Base-by-base conservation (phyloP, 1,140 invertebrate genomes). In the Atta cephalotes region DNA sequence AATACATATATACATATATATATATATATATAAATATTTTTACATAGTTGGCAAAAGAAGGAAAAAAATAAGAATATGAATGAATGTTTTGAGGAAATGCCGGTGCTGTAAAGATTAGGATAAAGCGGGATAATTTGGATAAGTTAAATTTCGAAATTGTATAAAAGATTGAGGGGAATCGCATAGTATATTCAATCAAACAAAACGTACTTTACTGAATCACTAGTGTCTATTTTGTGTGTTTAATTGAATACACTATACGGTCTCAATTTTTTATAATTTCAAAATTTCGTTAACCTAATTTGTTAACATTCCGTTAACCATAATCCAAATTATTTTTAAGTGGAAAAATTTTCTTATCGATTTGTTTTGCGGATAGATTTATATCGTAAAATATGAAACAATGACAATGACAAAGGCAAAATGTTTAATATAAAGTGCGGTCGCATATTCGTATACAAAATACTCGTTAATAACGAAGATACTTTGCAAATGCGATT, bases 401-500 rank as follows among this genome's bases (percentile, higher is more conserved):
- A 60, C 39, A 35, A 0, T 0, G 49, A 31, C 25, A 5, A 12
- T 39, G 1, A 76, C 21, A 58, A 58, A 3, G 10, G 2, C 72
- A 58, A n/a, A 56, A 58, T 25, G 58, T 21, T 39, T 35, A 77
- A 77, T 31, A 62, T 14, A 39, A 21, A 77, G 35, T 21, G n/a
- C n/a, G n/a, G 60, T 60, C 14, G 10, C 21, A 28, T 18, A n/a
- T 3, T 78, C 16, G 16, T 39, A 7, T 45, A 49, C 21, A 62
- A 62, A 39, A n/a, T 3, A 51, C 18, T 62, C 31, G 51, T 51
- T n/a, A 35, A 18, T 62, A 58, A n/a, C 10, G 28, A 9, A 18
- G 2, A n/a, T 28, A 60, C 51, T 71, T 68, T 18, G 3, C 4
- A 21, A 39, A 16, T 16, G 3, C 10, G 49, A 16, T 16, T 51